Evolutionary conservation across 1,140 invertebrate species (phyloP), one percentile per base, ranked within the genome.

Genomic region (Pseudomyrmex dendroicus): DNA sequence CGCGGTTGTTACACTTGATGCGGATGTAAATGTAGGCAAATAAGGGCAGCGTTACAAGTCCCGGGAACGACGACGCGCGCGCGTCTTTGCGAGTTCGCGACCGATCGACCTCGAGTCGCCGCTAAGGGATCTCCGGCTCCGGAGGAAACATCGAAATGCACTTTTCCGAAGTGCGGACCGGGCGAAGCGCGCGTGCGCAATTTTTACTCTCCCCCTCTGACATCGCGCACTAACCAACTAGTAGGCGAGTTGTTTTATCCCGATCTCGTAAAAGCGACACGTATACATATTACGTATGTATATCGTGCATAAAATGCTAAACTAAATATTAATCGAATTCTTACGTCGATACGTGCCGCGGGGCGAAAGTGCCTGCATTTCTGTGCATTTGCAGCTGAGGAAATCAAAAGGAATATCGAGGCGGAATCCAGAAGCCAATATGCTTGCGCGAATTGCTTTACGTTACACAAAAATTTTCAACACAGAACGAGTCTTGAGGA

Each of bases 251-350:
- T 74, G 64, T 86, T 72, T 86, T 76, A 56, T 20, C 25, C 12
- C 22, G 78, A 76, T 57, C 61, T 64, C 52, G 64, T 76, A 56
- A 82, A 86, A 82, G 66, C 44, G 15, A 73, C 67, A 46, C 59
- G 48, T 56, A 56, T 66, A 70, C 10, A 5, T 35, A 35, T 35
- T 35, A 35, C 7, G 0, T 35, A 35, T 35, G 35, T 35, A n/a
- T 67, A 52, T 82, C 46, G 68, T 9, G 74, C 35, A 22, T 78
- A 86, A 83, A 76, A 15, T 35, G 54, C 5, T 35, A 35, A 35
- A 35, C 35, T 87, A 83, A 86, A 87, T 86, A 83, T 87, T 83
- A 72, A 52, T 67, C n/a, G 73, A 83, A 73, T 77, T 86, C 86
- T n/a, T 59, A 35, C 35, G 44, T 68, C 50, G 35, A 50, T 8